Base-by-base conservation (phyloP, 92 coral and sea anemone genomes). In the Parazoanthus darwini region DNA sequence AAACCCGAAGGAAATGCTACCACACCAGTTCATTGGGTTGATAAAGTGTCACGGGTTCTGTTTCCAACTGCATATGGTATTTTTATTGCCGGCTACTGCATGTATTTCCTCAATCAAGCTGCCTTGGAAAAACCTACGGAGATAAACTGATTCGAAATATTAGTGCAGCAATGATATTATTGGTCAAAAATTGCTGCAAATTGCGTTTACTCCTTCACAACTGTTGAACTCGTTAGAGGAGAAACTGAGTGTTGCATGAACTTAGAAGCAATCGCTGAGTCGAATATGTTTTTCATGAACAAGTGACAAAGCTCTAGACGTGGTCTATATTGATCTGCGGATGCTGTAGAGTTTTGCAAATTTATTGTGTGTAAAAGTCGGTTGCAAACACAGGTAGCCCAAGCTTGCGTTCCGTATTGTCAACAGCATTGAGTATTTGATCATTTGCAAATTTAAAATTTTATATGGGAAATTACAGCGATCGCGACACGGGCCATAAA, bases 31-130 rank as follows among this genome's bases (percentile, higher is more conserved):
- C 93, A 91, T 70, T 91, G 89, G 91, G 88, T 91, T 73, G 93
- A 91, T 81, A 88, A 82, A 75, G 33, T 82, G n/a, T 91, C 91
- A 7, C 86, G 93, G 5, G 71, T 87, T 43, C 20, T 91, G 39
- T 91, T 91, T 20, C 93, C 93, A 63, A 13, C 74, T 33, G 8
- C 74, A 25, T 91, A 91, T 70, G 78, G 59, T 7, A 29, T 82
- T 48, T 91, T 91, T 78, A 37, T 88, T 86, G 86, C 80, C 5
- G 85, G 81, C 25, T 91, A 91, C 74, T 91, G 93, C 91, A 63
- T 91, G 48, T 67, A 87, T 46, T 91, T 84, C 78, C 66, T 84
- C 23, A 48, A 71, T 18, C 43, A 71, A 48, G 77, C 87, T 8
- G 79, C 67, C 35, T 16, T 84, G 10, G 87, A 46, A 35, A 56